Evolutionary conservation across 2,797 vertebrate species (phyloP).

Genomic region (Melanotaenia pygmaea): DNA sequence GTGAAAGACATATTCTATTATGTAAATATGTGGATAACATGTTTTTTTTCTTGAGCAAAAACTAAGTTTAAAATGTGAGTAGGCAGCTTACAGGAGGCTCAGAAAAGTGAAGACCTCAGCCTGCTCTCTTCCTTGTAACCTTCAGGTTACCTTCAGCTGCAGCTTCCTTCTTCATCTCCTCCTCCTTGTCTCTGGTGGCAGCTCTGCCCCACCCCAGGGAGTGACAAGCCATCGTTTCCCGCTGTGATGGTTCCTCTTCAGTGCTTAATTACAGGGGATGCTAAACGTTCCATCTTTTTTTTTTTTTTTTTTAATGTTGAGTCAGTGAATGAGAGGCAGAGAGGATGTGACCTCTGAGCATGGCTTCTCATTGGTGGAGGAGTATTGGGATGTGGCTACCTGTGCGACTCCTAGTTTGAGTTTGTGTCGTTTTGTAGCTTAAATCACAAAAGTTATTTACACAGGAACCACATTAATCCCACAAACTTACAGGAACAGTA

Average conservation of each 20-base stretch:
- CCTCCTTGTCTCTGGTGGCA: conserved; percentile 61
- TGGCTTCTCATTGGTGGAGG: conserved; percentile 15
- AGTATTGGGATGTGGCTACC: not conserved
- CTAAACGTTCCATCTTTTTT: conserved; percentile 62
- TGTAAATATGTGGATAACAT: too few relatives aligned
- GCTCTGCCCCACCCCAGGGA: conserved; percentile 66
- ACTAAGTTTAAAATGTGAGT: too few relatives aligned
- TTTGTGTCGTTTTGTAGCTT: not conserved
- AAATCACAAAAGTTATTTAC: too few relatives aligned
- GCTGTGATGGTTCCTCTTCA: conserved; percentile 61
- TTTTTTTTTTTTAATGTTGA: conserved; percentile 18
- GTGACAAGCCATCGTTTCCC: conserved; percentile 47
- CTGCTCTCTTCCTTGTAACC: conserved; percentile 34
- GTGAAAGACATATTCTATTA: too few relatives aligned
- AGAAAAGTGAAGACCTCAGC: not conserved
- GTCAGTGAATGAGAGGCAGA: conserved; percentile 36
- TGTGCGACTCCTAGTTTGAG: not conserved
- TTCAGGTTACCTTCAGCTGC: conserved; percentile 56
- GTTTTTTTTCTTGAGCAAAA: too few relatives aligned
- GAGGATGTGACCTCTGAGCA: conserved; percentile 50
- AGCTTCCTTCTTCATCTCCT: conserved; percentile 59
- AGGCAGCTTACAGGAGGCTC: not conserved
- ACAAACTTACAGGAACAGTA: too few relatives aligned
- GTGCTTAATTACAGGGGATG: conserved; percentile 83
- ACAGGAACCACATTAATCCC: too few relatives aligned